Evolutionary conservation across 2,888 invertebrate genomes (phyloP), one percentile per base, ranked within the genome.

Genomic region (Mantis religiosa): DNA sequence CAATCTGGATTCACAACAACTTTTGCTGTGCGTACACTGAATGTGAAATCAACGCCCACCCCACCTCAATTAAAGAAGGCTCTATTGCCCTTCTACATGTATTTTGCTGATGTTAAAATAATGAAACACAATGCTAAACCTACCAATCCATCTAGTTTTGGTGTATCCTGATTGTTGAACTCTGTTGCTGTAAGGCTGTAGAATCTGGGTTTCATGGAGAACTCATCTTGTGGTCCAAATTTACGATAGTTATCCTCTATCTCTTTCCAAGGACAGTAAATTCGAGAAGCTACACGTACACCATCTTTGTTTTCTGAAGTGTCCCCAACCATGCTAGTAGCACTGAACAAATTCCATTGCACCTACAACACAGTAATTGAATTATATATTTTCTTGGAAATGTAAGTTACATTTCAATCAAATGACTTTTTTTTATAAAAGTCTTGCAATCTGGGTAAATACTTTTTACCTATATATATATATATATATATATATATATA

Each of bases 151-250:
- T 99, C 99, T 89, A 99, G 94, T 93, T 98, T 98, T 0, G 98
- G 98, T 84, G 97, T 96, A 91, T 98, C 98, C 93, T 95, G 95
- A 88, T 95, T 95, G 92, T 95, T 96, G 89, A 95, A 94, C 91
- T 98, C 98, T 9, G 97, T 94, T 88, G 96, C 96, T 20, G 98
- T 97, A 41, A 99, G 94, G 30, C 98, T 97, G 93, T 99, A 99
- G 93, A 99, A 99, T 91, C 97, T 96, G 0, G 99, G 98, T 90
- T 97, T 96, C 95, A 98, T 97, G 0, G 95, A 96, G 90, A 94
- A 94, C 83, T 95, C 95, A 90, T 95, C 96, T 88, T 95, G 95
- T 0, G 94, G 93, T 0, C 94, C 93, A 87, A 94, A 94, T 92
- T 96, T 96, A 25, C 95, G 94, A 91, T 95, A 97, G 92, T 95